Evolutionary conservation across 2,888 invertebrate genomes (phyloP).

Genomic region (Drosophila flavopinicola): DNA sequence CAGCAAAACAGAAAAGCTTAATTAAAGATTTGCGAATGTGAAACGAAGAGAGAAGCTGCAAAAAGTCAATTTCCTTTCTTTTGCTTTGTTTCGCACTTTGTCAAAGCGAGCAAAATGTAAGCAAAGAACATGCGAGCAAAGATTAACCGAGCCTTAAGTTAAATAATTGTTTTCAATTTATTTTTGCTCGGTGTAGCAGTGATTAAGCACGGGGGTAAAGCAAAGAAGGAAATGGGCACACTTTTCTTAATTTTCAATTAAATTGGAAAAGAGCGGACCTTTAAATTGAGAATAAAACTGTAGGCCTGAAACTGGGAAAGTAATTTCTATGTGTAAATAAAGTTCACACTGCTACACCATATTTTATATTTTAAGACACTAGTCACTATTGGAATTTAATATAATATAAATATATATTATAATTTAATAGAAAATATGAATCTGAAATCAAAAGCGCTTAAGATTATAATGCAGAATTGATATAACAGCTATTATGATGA

Average conservation of each 20-base stretch:
- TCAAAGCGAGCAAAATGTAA: not conserved
- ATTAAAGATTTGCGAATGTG: conserved; percentile 9
- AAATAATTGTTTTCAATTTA: conserved; percentile 30
- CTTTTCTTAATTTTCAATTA: not conserved
- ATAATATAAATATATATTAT: too few relatives aligned
- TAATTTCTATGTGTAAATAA: too few relatives aligned
- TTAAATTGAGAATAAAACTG: too few relatives aligned
- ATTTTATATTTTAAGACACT: too few relatives aligned
- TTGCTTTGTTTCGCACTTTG: not conserved
- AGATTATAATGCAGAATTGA: too few relatives aligned
- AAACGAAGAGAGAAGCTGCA: conserved; percentile 1
- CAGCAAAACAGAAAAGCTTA: not conserved
- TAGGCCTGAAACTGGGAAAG: too few relatives aligned
- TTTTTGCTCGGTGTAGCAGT: not conserved
- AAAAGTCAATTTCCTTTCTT: conserved; percentile 9
- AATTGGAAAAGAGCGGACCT: not conserved
- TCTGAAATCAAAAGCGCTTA: too few relatives aligned
- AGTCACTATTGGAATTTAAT: too few relatives aligned
- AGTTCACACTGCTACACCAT: too few relatives aligned
- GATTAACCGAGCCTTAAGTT: not conserved
- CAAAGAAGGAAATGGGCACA: not conserved
- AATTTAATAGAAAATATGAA: too few relatives aligned
- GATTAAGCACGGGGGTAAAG: conserved; percentile 2
- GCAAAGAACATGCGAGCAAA: conserved; percentile 1
- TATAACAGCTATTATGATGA: too few relatives aligned